Percentiles rank a stretch among this genome's conserved stretches.
Evolutionary conservation across 2,797 vertebrate genomes (phyloP).

Genomic region (Lacerta bilineata): DNA sequence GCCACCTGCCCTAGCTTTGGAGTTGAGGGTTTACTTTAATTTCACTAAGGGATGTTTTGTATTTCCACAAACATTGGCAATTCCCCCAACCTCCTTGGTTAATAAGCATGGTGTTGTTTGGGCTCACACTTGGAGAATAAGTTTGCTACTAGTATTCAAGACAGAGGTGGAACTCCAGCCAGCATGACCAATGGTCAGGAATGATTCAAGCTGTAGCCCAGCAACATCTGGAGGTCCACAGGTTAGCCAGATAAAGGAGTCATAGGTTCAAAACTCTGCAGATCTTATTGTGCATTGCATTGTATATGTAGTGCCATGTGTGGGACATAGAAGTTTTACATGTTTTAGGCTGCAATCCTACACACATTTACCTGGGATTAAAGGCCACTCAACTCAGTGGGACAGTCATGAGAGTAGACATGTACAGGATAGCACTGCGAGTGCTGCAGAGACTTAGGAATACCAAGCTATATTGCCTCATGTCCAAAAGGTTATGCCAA

Average conservation of each 20-base stretch:
- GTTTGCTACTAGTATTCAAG: too few relatives aligned
- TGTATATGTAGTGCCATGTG: too few relatives aligned
- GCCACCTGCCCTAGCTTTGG: too few relatives aligned
- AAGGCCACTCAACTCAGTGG: neutral
- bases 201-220: too few relatives aligned
- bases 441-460: neutral
- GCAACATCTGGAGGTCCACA: too few relatives aligned
- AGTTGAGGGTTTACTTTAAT: too few relatives aligned
- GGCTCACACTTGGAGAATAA: neutral
- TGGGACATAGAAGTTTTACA: too few relatives aligned
- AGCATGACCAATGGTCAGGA: too few relatives aligned
- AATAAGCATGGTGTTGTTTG: neutral
- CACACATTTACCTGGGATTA: too few relatives aligned
- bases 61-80: neutral
- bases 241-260: neutral
- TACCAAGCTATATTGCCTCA: neutral
- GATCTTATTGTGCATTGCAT: neutral
- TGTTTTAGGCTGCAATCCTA: too few relatives aligned
- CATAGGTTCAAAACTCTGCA: neutral
- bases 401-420: neutral
- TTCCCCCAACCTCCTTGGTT: neutral
- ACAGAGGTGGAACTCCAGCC: too few relatives aligned
- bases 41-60: neutral
- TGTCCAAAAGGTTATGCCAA: conserved; percentile 43
- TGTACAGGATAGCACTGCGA: neutral